Percentiles rank a stretch among this genome's conserved stretches.
phyloP scores from a whole-genome alignment of 1,140 invertebrate genomes.

The Eufriesea mexicana region DNA sequence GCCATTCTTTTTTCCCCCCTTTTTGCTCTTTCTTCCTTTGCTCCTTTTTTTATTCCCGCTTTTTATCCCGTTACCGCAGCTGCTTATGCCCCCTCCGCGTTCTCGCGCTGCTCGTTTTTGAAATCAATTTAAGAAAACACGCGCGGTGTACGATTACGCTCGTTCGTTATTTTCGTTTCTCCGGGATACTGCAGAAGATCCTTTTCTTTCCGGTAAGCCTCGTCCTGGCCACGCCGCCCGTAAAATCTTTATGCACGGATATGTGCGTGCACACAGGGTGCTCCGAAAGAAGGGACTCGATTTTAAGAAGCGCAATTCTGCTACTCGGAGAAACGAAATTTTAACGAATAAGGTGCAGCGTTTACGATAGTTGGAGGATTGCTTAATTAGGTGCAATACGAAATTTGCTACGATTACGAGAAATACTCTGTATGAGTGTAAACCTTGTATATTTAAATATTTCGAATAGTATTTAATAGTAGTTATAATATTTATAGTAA shows the following conservation, averaged over 20 bases:
- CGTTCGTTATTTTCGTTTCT: constrained; percentile 13
- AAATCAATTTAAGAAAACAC: constrained; percentile 10
- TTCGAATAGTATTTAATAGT: too few relatives aligned
- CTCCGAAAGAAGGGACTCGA: neutral
- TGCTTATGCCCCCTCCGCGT: neutral
- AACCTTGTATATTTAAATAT: too few relatives aligned
- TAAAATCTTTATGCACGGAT: constrained; percentile 52
- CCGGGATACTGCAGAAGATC: neutral
- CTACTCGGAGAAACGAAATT: too few relatives aligned
- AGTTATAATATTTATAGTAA: too few relatives aligned
- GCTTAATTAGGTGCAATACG: too few relatives aligned
- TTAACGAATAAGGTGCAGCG: too few relatives aligned
- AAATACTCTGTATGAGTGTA: too few relatives aligned
- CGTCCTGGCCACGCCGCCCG: neutral
- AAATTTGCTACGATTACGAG: too few relatives aligned
- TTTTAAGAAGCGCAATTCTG: neutral
- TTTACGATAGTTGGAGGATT: too few relatives aligned
- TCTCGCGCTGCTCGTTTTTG: neutral
- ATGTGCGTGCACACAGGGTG: neutral
- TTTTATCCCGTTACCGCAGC: neutral
- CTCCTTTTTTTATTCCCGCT: neutral
- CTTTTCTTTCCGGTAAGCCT: neutral
- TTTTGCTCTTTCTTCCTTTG: neutral
- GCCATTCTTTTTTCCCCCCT: neutral
- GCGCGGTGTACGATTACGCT: constrained; percentile 2